phyloP scores from a whole-genome alignment of 1,140 invertebrate genomes.

The Euschistus heros region DNA sequence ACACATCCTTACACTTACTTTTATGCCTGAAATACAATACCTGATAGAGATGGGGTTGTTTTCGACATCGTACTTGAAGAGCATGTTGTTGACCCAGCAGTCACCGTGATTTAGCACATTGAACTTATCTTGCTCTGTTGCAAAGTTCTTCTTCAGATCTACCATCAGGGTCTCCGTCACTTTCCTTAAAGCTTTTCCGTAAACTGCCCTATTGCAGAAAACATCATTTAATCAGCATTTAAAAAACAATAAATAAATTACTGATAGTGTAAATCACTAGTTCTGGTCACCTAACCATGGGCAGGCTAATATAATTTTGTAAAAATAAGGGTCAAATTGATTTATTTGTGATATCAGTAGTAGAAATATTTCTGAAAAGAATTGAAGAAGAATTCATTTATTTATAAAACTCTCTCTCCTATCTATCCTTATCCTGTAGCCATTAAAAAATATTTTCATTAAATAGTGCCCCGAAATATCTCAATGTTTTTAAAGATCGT shows the following conservation, averaged over 20 bases:
- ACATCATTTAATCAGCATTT: not conserved
- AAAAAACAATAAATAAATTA: not conserved
- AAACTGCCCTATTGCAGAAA: conserved; percentile 5
- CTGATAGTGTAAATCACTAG: not conserved
- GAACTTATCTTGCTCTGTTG: conserved; percentile 28
- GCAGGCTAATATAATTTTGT: not conserved
- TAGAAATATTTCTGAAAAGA: too few species aligned
- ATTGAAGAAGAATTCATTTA: too few species aligned
- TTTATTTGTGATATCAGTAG: too few species aligned
- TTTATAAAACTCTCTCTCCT: too few species aligned
- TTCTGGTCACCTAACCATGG: not conserved
- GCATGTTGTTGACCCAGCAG: conserved; percentile 34
- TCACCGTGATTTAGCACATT: conserved; percentile 35
- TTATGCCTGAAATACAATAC: too few species aligned
- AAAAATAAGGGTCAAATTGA: too few species aligned
- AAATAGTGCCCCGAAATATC: too few species aligned
- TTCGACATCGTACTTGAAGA: conserved; percentile 30
- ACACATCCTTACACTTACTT: too few species aligned
- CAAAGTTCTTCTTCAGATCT: not conserved
- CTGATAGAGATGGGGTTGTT: not conserved
- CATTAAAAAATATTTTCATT: too few species aligned
- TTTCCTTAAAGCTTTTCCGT: not conserved
- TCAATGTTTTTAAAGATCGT: too few species aligned
- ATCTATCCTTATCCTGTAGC: too few species aligned
- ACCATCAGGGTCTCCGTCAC: not conserved